Evolutionary conservation across 2,797 vertebrate genomes (phyloP).

Genomic region (Mallotus villosus): DNA sequence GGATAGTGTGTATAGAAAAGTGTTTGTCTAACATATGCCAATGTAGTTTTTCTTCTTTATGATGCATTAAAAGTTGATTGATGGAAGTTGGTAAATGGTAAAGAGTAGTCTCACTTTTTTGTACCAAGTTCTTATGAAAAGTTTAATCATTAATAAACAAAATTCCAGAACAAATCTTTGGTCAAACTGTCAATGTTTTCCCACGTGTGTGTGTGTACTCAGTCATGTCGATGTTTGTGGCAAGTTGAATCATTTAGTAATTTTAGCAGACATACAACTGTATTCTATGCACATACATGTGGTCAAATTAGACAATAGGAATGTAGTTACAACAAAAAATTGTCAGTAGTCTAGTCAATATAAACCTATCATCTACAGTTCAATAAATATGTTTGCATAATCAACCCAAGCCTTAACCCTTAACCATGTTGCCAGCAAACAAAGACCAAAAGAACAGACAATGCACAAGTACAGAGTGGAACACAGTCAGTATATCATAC

Average conservation of each 20-base stretch:
- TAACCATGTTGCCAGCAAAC: not conserved
- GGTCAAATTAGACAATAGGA: not conserved
- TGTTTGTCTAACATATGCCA: conserved; percentile 95
- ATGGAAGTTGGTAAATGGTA: conserved; percentile 70
- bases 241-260: too few relatives aligned
- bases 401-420: not conserved
- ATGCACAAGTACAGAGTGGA: not conserved
- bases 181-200: conserved; percentile 9
- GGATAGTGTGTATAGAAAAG: conserved; percentile 90
- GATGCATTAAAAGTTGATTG: conserved; percentile 86
- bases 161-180: conserved; percentile 49
- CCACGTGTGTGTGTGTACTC: not conserved
- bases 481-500: not conserved
- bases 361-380: not conserved
- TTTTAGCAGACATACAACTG: too few relatives aligned
- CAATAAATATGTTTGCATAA: not conserved
- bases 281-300: not conserved
- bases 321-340: not conserved
- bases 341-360: too few relatives aligned
- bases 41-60: conserved; percentile 93
- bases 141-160: conserved; percentile 75
- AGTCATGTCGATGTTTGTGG: not conserved
- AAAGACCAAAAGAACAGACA: not conserved
- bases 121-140: conserved; percentile 79
- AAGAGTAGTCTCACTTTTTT: conserved; percentile 79